Percentiles rank a stretch among this genome's conserved stretches.
Evolutionary conservation across 2,888 invertebrate genomes (phyloP).

Genomic region (Apotomis betuletana): DNA sequence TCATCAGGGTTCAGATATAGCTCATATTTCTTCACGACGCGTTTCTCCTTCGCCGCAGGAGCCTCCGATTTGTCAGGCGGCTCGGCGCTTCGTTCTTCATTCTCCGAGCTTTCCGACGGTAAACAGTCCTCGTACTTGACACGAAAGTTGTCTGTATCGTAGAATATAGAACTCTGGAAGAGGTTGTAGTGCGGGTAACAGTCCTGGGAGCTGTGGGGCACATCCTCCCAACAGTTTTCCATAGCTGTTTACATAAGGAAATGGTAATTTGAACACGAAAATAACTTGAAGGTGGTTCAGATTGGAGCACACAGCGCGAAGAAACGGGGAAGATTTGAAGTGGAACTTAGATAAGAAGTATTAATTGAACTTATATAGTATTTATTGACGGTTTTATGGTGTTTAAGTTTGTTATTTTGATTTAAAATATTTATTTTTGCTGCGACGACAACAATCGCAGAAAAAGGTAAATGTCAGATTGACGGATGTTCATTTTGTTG

Average conservation of each 20-base stretch:
- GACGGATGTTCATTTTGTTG: conserved; percentile 12
- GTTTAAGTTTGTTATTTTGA: conserved; percentile 26
- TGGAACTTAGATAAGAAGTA: conserved; percentile 3
- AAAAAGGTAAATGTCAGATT: conserved; percentile 36
- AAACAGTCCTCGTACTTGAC: conserved; percentile 45
- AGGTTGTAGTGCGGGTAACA: conserved; percentile 52
- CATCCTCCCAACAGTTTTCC: conserved; percentile 47
- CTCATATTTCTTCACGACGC: conserved; percentile 18
- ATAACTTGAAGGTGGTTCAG: conserved; percentile 29
- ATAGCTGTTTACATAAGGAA: conserved; percentile 48
- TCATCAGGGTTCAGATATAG: conserved; percentile 25
- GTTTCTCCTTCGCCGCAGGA: background rate
- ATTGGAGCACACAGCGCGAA: conserved; percentile 1
- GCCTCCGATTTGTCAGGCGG: conserved; percentile 23
- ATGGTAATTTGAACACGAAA: conserved; percentile 35
- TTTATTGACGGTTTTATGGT: conserved; percentile 9
- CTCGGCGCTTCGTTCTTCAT: conserved; percentile 35
- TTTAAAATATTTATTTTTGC: conserved; percentile 37
- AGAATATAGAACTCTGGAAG: conserved; percentile 55
- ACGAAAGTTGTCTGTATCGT: conserved; percentile 55
- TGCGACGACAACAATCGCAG: conserved; percentile 39
- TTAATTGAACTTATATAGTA: background rate
- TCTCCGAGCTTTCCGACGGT: conserved; percentile 41
- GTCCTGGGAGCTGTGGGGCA: conserved; percentile 45
- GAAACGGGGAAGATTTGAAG: conserved; percentile 14